A percentile compares a stretch with the other conserved stretches of the same genome.
These are phyloP conservation scores for Axea sp. DNA, from an alignment of 2,888 invertebrate genomes.

Conservation along the genomic window DNA sequence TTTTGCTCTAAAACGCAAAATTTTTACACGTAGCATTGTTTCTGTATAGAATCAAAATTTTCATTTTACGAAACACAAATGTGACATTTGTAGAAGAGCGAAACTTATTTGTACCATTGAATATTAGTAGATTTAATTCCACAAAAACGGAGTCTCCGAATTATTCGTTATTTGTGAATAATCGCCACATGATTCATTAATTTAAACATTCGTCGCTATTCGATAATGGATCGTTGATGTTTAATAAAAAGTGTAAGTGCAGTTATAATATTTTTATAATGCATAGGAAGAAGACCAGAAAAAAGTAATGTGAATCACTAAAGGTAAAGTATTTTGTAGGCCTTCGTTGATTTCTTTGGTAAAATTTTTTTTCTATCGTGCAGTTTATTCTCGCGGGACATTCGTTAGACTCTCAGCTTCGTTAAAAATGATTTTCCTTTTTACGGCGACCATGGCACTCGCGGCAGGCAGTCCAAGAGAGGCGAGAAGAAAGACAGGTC, in stretches of 20 bases:
- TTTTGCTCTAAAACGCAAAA: too few relatives aligned
- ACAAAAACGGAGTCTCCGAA: too few relatives aligned
- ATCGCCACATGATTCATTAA: too few relatives aligned
- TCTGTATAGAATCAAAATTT: too few relatives aligned
- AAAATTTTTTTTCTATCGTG: constrained; percentile 44
- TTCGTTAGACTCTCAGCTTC: constrained; percentile 65
- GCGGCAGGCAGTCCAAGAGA: constrained; percentile 59
- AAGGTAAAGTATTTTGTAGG: constrained; percentile 54
- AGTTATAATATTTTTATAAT: constrained; percentile 38
- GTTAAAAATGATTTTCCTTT: constrained; percentile 74
- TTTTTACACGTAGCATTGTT: too few relatives aligned
- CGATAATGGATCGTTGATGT: too few relatives aligned
- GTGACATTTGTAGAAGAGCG: too few relatives aligned
- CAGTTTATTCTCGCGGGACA: constrained; percentile 60
- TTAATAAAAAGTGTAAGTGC: constrained; percentile 27
- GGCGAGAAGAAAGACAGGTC: constrained; percentile 56
- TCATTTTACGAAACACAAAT: too few relatives aligned
- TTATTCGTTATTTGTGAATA: too few relatives aligned
- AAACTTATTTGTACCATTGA: too few relatives aligned
- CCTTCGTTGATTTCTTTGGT: constrained; percentile 47
- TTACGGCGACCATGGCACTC: constrained; percentile 62
- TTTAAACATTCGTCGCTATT: too few relatives aligned
- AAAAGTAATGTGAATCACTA: constrained; percentile 37
- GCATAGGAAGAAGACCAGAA: constrained; percentile 17
- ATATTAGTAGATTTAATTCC: too few relatives aligned